Evolutionary conservation across 2,888 invertebrate species (phyloP).

Genomic region (Prionchulus punctatus): DNA sequence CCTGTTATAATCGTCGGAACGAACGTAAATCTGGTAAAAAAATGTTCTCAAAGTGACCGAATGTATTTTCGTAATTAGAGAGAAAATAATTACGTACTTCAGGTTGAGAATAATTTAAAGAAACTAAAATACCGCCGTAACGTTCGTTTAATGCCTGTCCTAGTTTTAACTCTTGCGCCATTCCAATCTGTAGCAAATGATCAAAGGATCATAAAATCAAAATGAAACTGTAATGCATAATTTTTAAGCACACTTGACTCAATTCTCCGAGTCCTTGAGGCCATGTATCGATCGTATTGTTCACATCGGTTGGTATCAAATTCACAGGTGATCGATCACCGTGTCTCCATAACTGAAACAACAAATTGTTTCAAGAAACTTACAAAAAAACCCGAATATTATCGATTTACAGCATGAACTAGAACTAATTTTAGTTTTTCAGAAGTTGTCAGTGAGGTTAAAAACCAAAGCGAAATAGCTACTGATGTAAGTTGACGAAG

Average conservation of each 20-base stretch:
- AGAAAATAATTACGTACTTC: too few species aligned
- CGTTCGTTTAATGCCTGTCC: neutral
- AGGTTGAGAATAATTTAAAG: too few species aligned
- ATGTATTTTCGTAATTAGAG: too few species aligned
- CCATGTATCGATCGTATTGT: neutral
- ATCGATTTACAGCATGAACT: too few species aligned
- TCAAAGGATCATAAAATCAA: neutral
- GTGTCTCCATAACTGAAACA: conserved; percentile 2
- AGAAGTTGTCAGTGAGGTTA: too few species aligned
- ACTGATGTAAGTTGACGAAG: too few species aligned
- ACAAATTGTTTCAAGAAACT: too few species aligned
- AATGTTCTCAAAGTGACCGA: too few species aligned
- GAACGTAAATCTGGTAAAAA: neutral
- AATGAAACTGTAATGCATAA: neutral
- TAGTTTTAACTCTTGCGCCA: neutral
- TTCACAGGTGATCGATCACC: neutral
- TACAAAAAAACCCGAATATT: too few species aligned
- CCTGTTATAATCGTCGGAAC: neutral
- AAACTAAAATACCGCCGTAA: neutral
- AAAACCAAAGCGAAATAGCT: too few species aligned
- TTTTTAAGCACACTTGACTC: neutral
- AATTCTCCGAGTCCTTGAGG: conserved; percentile 3
- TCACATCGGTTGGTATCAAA: neutral
- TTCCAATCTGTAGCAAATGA: neutral
- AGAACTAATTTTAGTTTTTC: too few species aligned